These are phyloP conservation scores for Hemichromis elongatus DNA, from an alignment of 2,113 vertebrate species.

Conservation along the genomic window DNA sequence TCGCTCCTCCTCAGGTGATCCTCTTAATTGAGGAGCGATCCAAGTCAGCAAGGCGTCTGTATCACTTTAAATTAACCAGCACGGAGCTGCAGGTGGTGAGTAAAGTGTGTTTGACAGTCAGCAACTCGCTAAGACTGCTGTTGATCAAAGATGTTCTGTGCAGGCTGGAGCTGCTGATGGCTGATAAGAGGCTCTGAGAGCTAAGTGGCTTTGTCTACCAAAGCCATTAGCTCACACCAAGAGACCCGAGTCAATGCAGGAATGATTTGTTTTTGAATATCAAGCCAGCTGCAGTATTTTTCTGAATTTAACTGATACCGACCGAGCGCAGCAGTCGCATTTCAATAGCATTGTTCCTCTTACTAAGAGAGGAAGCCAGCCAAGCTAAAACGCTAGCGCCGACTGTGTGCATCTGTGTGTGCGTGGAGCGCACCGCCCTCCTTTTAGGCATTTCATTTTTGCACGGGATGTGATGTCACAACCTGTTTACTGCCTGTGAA, in stretches of 20 bases:
- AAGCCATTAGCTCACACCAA: background rate
- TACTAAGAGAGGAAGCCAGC: slow-evolving; percentile 20
- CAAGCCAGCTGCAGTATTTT: background rate
- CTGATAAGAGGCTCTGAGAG: slow-evolving; percentile 27
- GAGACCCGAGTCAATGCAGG: background rate
- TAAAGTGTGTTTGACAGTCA: slow-evolving; percentile 19
- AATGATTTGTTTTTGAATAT: slow-evolving; percentile 16
- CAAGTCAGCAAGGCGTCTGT: slow-evolving; percentile 27
- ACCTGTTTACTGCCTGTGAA: slow-evolving; percentile 62
- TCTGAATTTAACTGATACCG: background rate
- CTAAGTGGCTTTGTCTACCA: slow-evolving; percentile 32
- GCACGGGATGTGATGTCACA: slow-evolving; percentile 63
- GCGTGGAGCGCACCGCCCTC: background rate
- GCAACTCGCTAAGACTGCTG: slow-evolving; percentile 10
- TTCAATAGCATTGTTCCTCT: slow-evolving; percentile 47
- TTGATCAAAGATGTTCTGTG: slow-evolving; percentile 30
- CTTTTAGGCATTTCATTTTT: slow-evolving; percentile 36
- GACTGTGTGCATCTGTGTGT: background rate
- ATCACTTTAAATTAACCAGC: slow-evolving; percentile 12
- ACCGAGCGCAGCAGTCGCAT: background rate
- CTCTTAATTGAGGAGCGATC: slow-evolving; percentile 36
- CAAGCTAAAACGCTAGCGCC: background rate
- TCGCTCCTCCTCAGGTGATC: slow-evolving; percentile 7
- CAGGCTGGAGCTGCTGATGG: background rate
- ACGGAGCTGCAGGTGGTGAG: background rate